Base-by-base conservation (phyloP, 2,888 invertebrate genomes). In the Steinernema scapterisci region DNA sequence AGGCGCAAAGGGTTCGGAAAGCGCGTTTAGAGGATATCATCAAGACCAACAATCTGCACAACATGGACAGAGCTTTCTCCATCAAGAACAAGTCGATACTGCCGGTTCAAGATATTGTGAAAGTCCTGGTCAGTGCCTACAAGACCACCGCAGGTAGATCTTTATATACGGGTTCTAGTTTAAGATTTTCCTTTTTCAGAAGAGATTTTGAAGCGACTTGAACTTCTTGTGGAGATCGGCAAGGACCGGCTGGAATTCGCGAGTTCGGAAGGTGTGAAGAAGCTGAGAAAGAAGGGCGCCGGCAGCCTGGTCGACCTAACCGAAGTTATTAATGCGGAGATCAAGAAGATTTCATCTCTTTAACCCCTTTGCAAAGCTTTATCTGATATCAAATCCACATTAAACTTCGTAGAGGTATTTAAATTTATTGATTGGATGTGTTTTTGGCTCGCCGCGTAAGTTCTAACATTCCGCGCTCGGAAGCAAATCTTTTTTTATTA, bases 301-400 rank as follows among this genome's bases (percentile, higher is more conserved):
- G 11, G 63, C 23, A 31, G 31, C 19, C 27, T 63, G 38, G 63
- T 27, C 9, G 63, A 31, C 19, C 63, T 63, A 16, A 13, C 27
- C 63, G 63, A 25, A 9, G 38, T 27, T n/a, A 25, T 63, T 63
- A 63, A 63, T 27, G 27, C 63, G 27, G 63, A 63, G 27, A 63
- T 63, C 31, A 25, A 21, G 38, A 63, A 25, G 38, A 63, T 63
- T 25, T 63, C 63, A 6, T 38, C 38, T 38, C 38, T 38, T 38
- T 38, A 38, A 38, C 38, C 38, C n/a, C 38, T 38, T 38, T 38
- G 38, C 38, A 38, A 38, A 38, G 38, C 38, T 38, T 38, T 38
- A 38, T 38, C 38, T 38, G 38, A 38, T 38, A 38, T 38, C 38
- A 9, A 38, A 38, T 6, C 3, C 38, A 3, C 38, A 38, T 38